Base-by-base conservation (phyloP, 2,113 vertebrate species). In the Scomber colias region DNA sequence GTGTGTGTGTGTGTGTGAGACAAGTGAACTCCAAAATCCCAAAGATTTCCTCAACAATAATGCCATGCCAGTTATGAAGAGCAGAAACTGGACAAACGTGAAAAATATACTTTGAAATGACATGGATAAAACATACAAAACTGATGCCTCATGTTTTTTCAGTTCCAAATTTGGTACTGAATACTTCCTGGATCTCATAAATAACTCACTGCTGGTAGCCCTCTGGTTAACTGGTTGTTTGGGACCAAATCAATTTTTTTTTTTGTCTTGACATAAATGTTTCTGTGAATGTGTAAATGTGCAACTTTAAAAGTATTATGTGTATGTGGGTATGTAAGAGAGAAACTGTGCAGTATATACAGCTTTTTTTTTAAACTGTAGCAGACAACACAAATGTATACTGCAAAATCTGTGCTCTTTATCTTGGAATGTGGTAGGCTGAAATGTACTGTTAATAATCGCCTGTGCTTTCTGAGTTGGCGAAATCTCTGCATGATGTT, bases 231-330 rank as follows among this genome's bases (percentile, higher is more conserved):
- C 62, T 56, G 71, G 53, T 84, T 85, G 15, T 45, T 49, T 64
- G 51, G 86, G 90, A 92, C 90, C 90, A 91, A 86, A 79, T 56
- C 11, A 11, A 24, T 55, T 51, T 4, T 11, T 21, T 21, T 21
- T 49, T 71, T 74, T 84, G 54, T 80, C 53, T 79, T 49, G 15
- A 61, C 63, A 9, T 51, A 56, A 31, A 51, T 71, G 60, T 76
- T 73, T 55, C 16, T 69, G 46, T 56, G 64, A 40, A 64, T 40
- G 71, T 48, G 31, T 69, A 13, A 50, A 56, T 74, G 55, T 73
- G 16, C n/a, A 81, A 68, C 68, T 60, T 69, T 46, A 68, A 70
- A 88, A 87, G 83, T 89, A 84, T 91, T 91, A 75, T 11, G 55
- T 72, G 60, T 77, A 77, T 71, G 46, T 53, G 76, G 11, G 56